Conservation (phyloP, 2,888 invertebrate genomes). For the Aleiodes leptofemur region DNA sequence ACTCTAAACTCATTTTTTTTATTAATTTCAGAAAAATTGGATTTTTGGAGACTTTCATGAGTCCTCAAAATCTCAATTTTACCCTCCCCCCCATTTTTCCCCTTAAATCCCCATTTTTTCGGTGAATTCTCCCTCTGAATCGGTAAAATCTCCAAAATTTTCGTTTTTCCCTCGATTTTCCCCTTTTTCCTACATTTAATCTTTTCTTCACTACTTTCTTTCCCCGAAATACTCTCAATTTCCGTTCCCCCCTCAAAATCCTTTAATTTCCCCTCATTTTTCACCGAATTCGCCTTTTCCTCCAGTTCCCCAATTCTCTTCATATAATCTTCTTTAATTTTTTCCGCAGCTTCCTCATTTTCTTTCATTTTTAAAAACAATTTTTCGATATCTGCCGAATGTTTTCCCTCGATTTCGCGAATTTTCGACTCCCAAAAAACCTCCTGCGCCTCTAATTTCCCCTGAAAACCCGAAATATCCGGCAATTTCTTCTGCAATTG, state of each 20-base stretch:
- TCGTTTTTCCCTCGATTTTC: constrained; percentile 36
- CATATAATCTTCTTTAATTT: constrained; percentile 66
- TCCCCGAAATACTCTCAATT: too few species aligned
- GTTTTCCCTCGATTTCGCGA: constrained; percentile 67
- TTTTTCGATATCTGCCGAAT: constrained; percentile 67
- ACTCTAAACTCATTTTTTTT: background rate
- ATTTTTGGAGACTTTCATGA: too few species aligned
- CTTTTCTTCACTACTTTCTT: too few species aligned
- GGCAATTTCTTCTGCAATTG: constrained; percentile 72
- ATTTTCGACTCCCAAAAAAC: constrained; percentile 70
- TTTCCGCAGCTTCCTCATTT: constrained; percentile 63
- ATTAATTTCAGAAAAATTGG: too few species aligned
- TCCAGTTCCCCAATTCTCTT: constrained; percentile 67
- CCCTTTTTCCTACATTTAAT: background rate
- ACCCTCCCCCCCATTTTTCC: too few species aligned
- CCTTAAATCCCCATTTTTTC: background rate
- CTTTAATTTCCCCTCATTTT: constrained; percentile 20
- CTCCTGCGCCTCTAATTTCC: constrained; percentile 67
- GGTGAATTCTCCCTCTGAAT: background rate
- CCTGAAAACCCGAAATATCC: constrained; percentile 65
- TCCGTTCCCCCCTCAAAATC: too few species aligned
- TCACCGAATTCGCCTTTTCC: constrained; percentile 38
- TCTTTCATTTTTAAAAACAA: constrained; percentile 65
- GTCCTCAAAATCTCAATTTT: too few species aligned
- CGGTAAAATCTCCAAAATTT: constrained; percentile 2